These are phyloP conservation scores for Artemia sinica DNA, from an alignment of 2,888 invertebrate genomes.

Conservation along the genomic window DNA sequence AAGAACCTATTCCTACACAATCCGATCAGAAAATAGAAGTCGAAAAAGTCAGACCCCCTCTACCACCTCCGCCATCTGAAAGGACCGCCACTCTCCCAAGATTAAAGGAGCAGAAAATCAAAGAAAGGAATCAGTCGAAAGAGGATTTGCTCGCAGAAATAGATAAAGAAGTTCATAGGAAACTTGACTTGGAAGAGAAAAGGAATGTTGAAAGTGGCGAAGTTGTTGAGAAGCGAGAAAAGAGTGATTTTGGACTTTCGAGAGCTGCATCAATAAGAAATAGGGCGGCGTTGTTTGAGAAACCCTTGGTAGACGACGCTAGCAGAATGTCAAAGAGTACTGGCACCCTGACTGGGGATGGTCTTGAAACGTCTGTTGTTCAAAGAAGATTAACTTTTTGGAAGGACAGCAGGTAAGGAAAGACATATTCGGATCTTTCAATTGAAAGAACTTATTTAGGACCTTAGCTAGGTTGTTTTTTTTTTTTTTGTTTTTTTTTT, in stretches of 20 bases:
- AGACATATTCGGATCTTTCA: too few species aligned
- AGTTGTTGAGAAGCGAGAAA: neutral
- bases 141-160: slow-evolving; percentile 4
- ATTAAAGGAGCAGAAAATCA: neutral
- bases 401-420: slow-evolving; percentile 4
- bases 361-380: neutral
- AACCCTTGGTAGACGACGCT: neutral
- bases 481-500: too few species aligned
- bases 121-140: neutral
- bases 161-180: neutral
- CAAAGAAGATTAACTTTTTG: neutral
- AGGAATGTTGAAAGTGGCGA: neutral
- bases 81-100: neutral
- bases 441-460: too few species aligned
- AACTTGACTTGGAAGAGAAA: neutral
- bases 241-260: neutral
- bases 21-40: slow-evolving; percentile 20
- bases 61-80: slow-evolving; percentile 15
- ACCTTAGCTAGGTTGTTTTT: too few species aligned
- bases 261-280: slow-evolving; percentile 5
- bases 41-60: slow-evolving; percentile 20
- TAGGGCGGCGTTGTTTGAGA: slow-evolving; percentile 5
- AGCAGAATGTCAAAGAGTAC: slow-evolving; percentile 1
- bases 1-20: slow-evolving; percentile 18
- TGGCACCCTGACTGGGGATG: neutral